These are phyloP conservation scores for Onthophagus taurus DNA, from an alignment of 1,140 invertebrate genomes.

Conservation along the genomic window DNA sequence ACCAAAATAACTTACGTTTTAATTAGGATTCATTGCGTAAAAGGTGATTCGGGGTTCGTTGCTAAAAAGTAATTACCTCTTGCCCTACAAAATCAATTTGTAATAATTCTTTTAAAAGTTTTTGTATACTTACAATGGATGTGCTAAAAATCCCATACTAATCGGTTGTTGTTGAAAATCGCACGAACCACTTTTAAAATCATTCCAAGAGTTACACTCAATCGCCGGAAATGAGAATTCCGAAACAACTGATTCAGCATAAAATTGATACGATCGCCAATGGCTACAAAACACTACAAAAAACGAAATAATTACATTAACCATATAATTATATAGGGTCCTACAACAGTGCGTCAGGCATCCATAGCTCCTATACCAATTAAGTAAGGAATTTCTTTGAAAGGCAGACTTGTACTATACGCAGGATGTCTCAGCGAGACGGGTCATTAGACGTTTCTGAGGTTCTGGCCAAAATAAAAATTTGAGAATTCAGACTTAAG, in stretches of 20 bases:
- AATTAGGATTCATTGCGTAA: background rate
- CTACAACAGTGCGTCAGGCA: too few relatives aligned
- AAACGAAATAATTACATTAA: too few relatives aligned
- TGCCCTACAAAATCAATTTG: conserved; percentile 1
- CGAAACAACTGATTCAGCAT: conserved; percentile 55
- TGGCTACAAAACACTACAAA: conserved; percentile 65
- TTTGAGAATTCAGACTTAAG: too few relatives aligned
- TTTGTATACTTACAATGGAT: conserved; percentile 8
- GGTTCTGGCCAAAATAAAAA: too few relatives aligned
- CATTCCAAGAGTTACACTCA: conserved; percentile 49
- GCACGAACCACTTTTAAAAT: conserved; percentile 48
- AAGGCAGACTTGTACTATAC: too few relatives aligned
- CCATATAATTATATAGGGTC: too few relatives aligned
- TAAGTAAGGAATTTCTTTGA: too few relatives aligned
- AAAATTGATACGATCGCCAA: conserved; percentile 56
- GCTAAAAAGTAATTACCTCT: conserved; percentile 8
- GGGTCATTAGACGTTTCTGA: too few relatives aligned
- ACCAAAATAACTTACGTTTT: background rate
- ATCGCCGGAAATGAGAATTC: conserved; percentile 46
- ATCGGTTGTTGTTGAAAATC: conserved; percentile 16
- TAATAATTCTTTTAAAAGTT: background rate
- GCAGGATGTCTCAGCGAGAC: too few relatives aligned
- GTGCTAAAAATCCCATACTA: conserved; percentile 5
- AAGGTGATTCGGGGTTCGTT: conserved; percentile 5
- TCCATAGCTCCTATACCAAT: too few relatives aligned